Base-by-base conservation (phyloP, 2,113 vertebrate genomes). In the Corythornis madagascariensis region DNA sequence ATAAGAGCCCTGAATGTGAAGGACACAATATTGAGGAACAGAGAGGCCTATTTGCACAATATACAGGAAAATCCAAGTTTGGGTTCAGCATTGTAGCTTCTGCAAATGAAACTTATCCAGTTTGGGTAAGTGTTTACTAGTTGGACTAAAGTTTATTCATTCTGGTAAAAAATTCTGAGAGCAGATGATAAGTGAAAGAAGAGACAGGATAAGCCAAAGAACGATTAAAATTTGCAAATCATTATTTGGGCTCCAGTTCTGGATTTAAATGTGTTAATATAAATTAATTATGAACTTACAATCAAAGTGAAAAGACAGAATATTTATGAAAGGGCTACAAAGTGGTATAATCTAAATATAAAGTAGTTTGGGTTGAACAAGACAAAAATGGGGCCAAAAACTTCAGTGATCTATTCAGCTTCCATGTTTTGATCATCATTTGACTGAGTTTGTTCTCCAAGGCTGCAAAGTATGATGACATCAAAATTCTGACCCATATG, bases 251-350 rank as follows among this genome's bases (percentile, higher is more conserved):
- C 38, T 43, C 60, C 33, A 88, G 42, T 83, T 91, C 79, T 89
- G 75, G 67, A 61, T 94, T 85, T 82, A 91, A 95, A 80, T 76
- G 73, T 84, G 60, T 88, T 95, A 94, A 91, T 92, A 75, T 94
- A 89, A 94, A 94, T 96, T 85, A 89, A 89, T 94, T 67, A 95
- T 92, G 90, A 91, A 61, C 75, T 80, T 74, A 33, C 48, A 52
- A 71, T 91, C 90, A 86, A 91, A 91, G 56, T 56, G 60, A 90
- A 79, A 83, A 90, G 56, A 53, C 20, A 6, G 38, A 77, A 38
- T 93, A 92, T 91, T 94, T 95, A 91, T 83, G 72, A 92, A 90
- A 84, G 74, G 64, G 47, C n/a, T 93, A 59, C 56, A 64, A 92
- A 71, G 71, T 52, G 56, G 40, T 64, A 65, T 65, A 72, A 89